These are phyloP conservation scores for Amphipoea lucens DNA, from an alignment of 2,888 invertebrate species.

Conservation along the genomic window DNA sequence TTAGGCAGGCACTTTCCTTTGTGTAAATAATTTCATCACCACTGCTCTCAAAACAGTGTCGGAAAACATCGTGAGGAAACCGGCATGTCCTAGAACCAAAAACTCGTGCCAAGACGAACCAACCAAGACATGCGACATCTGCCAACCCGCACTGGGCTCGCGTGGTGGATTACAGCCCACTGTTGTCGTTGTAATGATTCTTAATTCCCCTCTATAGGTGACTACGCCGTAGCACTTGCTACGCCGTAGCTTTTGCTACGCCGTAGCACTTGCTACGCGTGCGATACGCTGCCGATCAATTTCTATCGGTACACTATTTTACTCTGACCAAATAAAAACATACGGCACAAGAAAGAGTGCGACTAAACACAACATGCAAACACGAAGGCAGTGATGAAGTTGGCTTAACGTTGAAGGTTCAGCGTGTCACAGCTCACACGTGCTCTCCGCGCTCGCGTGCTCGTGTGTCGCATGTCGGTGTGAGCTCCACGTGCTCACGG, in stretches of 20 bases:
- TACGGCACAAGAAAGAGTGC: neutral
- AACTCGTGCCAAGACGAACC: no score
- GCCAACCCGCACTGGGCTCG: no score
- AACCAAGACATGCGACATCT: no score
- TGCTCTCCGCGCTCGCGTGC: neutral
- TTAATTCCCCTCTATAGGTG: neutral
- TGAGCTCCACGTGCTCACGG: neutral
- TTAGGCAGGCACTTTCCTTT: no score
- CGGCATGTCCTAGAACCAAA: no score
- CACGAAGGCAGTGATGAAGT: neutral
- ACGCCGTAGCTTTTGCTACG: neutral
- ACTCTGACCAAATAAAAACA: neutral
- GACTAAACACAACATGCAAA: neutral
- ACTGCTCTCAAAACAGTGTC: no score
- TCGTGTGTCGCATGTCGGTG: neutral
- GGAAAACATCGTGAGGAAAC: no score
- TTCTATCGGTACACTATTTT: neutral
- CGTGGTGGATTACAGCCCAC: no score
- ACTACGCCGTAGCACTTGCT: neutral
- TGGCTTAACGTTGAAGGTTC: neutral
- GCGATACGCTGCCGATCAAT: neutral
- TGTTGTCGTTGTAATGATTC: neutral
- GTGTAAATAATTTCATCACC: no score
- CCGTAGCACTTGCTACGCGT: neutral
- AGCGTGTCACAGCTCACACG: neutral